Evolutionary conservation across 2,113 vertebrate genomes (phyloP).

Genomic region (Eulemur macaco): DNA sequence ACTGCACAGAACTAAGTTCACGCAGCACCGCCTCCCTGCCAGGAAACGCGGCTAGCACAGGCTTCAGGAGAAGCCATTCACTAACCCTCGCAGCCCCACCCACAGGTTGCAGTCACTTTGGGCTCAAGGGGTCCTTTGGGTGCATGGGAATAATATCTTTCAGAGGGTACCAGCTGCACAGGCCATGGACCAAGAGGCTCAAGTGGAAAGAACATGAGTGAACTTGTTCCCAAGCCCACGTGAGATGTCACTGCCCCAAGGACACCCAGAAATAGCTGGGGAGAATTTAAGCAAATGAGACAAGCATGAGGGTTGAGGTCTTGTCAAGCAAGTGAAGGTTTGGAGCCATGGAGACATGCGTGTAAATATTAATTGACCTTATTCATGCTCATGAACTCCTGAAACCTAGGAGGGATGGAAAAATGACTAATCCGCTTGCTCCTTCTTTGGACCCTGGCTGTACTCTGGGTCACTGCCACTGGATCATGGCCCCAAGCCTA

Average conservation of each 20-base stretch:
- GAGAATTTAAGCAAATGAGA: background rate
- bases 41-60: background rate
- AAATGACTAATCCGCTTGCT: background rate
- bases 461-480: background rate
- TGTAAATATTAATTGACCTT: background rate
- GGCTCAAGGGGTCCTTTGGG: background rate
- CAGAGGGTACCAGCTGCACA: background rate
- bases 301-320: background rate
- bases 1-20: background rate
- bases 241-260: background rate
- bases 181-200: background rate
- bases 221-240: background rate
- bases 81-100: background rate
- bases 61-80: background rate
- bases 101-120: background rate
- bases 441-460: background rate
- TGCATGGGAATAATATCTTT: background rate
- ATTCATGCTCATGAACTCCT: background rate
- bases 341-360: background rate
- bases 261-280: conserved; percentile 23
- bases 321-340: background rate
- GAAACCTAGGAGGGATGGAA: background rate
- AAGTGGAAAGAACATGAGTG: conserved; percentile 39
- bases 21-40: background rate
- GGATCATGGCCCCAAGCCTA: background rate